Base-by-base conservation (phyloP, 1,140 invertebrate species). In the Manduca sexta region DNA sequence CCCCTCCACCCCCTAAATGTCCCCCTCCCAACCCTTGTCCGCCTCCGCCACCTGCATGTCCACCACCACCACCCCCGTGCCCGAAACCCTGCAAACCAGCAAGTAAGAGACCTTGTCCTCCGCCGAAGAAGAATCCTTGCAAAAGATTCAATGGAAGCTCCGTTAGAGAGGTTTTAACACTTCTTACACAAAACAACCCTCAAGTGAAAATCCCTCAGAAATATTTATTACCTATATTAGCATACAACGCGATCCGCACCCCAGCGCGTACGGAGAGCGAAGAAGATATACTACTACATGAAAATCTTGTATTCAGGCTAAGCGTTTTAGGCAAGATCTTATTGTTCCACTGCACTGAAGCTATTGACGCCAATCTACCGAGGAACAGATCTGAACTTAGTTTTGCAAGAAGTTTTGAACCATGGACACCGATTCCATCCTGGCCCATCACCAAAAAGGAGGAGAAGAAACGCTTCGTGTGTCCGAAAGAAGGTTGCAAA, bases 361-460 rank as follows among this genome's bases (percentile, higher is more conserved):
- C 1, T n/a, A 15, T 40, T 12, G 42, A 44, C 15, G 4, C 42
- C 7, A 17, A 2, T 6, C 2, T 12, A 30, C 10, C 12, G 8
- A 7, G 14, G 29, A 31, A 33, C 29, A 6, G 13, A 41, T 12
- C 14, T 12, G 16, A 10, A 1, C 2, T 26, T 42, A 1, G 0
- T 41, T n/a, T 49, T 51, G 59, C 63, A 1, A 66, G 59, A 46
- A 55, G 65, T 17, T 77, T 53, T 33, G 65, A 72, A 1, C 76
- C 76, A 0, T 80, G 76, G 76, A 35, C 63, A 0, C 76, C 76
- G 0, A 78, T 80, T 39, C 77, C 77, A 0, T 76, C 70, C 1
- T 78, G 69, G 69, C 67, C 69, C 7, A 38, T 52, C 6, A 50
- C 64, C 0, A 52, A 68, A 15, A 60, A 66, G 26, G 53, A 62